Base-by-base conservation (phyloP, 2,888 invertebrate genomes). In the Neuroscelio doddi region DNA sequence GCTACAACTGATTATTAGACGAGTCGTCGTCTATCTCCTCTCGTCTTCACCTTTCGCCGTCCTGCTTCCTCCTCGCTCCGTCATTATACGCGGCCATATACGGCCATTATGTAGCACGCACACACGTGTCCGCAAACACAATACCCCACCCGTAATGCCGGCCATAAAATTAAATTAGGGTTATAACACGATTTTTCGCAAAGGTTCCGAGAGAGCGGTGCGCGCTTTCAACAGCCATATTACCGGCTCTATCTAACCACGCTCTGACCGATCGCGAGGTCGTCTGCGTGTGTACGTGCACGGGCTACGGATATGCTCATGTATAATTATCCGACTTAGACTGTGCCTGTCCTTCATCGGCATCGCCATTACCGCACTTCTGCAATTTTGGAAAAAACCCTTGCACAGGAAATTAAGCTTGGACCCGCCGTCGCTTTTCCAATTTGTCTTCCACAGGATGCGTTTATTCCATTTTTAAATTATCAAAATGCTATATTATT, bases 111-210 rank as follows among this genome's bases (percentile, higher is more conserved):
- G 21, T 5, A 2, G 21, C 21, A 5, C 3, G 3, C 21, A 5
- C 21, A 21, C 21, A 21, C 21, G 5, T 21, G 5, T 5, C 5
- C 5, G 5, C 21, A 21, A 21, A 21, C 21, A 21, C 21, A 21
- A 21, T 21, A 21, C 3, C 21, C 5, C 70, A 64, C 64, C 63
- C 65, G 80, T 83, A 83, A 84, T 82, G 78, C 75, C 76, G 77
- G 80, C 77, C 81, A 83, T 84, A 84, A 84, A 84, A 84, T 84
- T 84, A 84, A 84, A 84, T 84, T 84, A 83, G 83, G 84, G 83
- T 84, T 84, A 83, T 84, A 84, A 84, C 83, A 78, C 81, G 80
- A 83, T 84, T 84, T 84, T 84, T 84, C 82, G 81, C 82, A 81
- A 81, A 82, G 82, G 80, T 77, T 74, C 76, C 74, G 74, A 72